phyloP scores from a whole-genome alignment of 2,113 vertebrate species.

The Reinhardtius hippoglossoides region DNA sequence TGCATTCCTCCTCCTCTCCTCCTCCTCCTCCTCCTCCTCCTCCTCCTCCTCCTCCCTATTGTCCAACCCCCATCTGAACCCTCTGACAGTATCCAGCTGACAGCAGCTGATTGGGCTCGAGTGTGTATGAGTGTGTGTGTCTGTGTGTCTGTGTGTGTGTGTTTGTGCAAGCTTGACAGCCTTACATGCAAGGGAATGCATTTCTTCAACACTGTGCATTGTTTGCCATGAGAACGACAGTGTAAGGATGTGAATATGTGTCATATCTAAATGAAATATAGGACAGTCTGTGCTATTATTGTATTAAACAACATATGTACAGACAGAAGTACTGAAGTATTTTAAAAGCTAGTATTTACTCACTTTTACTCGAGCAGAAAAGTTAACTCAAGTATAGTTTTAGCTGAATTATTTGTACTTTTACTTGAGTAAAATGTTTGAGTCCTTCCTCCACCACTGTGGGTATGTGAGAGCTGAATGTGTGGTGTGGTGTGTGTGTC shows the following conservation, averaged over 20 bases:
- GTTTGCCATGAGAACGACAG: background rate
- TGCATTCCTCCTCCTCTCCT: slow-evolving; percentile 51
- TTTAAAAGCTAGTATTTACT: too few species aligned
- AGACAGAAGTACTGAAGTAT: too few species aligned
- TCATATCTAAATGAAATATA: too few species aligned
- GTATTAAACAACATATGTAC: too few species aligned
- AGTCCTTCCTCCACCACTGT: background rate
- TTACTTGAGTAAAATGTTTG: background rate
- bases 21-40: background rate
- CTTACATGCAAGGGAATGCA: background rate
- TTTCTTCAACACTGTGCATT: background rate
- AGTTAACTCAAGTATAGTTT: too few species aligned
- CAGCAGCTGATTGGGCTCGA: slow-evolving; percentile 23
- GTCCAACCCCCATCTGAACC: slow-evolving; percentile 31
- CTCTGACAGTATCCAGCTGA: slow-evolving; percentile 70
- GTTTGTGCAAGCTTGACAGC: background rate
- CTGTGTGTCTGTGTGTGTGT: background rate
- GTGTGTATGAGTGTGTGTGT: background rate
- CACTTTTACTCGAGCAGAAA: too few species aligned
- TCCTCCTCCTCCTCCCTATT: slow-evolving; percentile 3
- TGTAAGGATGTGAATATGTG: background rate
- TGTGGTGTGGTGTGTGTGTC: background rate
- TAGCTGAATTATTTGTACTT: too few species aligned
- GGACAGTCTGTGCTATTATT: too few species aligned
- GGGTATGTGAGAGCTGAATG: background rate